Conservation (phyloP, 2,113 vertebrate species). For the Orthonyx spaldingii region DNA sequence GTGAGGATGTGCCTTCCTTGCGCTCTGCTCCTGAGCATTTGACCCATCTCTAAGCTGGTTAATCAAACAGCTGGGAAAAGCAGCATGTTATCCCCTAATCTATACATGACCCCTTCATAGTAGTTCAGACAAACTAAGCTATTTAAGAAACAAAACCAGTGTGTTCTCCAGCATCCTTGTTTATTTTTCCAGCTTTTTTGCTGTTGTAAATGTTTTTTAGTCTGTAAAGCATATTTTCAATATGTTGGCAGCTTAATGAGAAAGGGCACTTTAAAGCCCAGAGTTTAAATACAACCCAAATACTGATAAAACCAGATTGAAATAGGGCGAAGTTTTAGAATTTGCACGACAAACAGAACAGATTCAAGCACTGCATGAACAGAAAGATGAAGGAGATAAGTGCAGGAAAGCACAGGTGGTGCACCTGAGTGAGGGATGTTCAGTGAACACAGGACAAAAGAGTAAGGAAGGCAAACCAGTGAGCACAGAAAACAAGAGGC, state of each 20-base stretch:
- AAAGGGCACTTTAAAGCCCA: background rate
- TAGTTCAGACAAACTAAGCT: background rate
- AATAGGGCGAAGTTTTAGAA: background rate
- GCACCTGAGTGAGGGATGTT: background rate
- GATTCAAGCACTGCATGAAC: background rate
- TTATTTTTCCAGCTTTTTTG: background rate
- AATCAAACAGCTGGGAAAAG: slow-evolving; percentile 41
- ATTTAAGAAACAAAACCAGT: background rate
- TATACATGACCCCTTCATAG: background rate
- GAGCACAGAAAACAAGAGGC: background rate
- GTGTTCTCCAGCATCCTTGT: background rate
- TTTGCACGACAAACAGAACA: background rate
- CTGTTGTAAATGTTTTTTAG: background rate
- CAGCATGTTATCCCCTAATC: slow-evolving; percentile 10
- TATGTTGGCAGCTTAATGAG: background rate
- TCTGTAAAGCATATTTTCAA: background rate
- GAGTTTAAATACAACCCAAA: background rate
- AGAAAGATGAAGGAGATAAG: background rate
- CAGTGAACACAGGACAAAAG: background rate
- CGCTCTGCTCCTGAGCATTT: background rate
- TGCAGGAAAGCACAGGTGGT: background rate
- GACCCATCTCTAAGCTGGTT: slow-evolving; percentile 16
- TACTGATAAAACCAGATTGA: background rate
- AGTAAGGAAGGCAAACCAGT: background rate
- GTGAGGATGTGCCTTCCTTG: background rate